Evolutionary conservation across 2,888 invertebrate genomes (phyloP).

Genomic region (Matsumyia berberina): DNA sequence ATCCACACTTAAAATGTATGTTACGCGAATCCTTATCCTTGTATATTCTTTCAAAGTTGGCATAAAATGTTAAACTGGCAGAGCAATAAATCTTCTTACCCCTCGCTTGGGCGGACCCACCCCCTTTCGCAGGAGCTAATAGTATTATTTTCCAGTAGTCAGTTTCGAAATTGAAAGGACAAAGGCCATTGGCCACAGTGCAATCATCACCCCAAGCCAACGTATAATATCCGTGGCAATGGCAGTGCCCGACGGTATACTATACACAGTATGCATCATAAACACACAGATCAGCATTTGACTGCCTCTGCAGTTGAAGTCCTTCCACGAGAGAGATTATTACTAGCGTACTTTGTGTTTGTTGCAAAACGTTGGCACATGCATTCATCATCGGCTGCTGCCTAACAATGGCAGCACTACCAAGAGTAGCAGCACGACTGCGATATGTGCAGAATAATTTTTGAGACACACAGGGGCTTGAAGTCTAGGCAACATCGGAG

Average conservation of each 20-base stretch:
- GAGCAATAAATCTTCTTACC: slow-evolving; percentile 63
- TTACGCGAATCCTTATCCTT: slow-evolving; percentile 59
- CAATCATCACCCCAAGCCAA: slow-evolving; percentile 71
- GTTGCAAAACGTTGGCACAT: slow-evolving; percentile 74
- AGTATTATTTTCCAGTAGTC: slow-evolving; percentile 67
- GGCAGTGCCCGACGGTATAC: slow-evolving; percentile 16
- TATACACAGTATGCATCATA: slow-evolving; percentile 20
- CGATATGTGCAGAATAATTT: slow-evolving; percentile 51
- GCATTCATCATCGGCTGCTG: slow-evolving; percentile 67
- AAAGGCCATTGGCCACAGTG: slow-evolving; percentile 69
- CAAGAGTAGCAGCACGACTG: slow-evolving; percentile 26
- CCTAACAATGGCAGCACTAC: slow-evolving; percentile 26
- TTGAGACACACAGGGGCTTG: slow-evolving; percentile 30
- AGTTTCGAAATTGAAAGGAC: slow-evolving; percentile 73
- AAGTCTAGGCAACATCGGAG: slow-evolving; percentile 40
- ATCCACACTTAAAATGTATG: too few species aligned
- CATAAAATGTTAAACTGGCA: slow-evolving; percentile 44
- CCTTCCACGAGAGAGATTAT: slow-evolving; percentile 69
- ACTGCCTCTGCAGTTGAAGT: slow-evolving; percentile 37
- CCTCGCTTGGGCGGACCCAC: not conserved
- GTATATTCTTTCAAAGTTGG: slow-evolving; percentile 55
- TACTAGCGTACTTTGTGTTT: slow-evolving; percentile 72
- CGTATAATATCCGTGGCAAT: slow-evolving; percentile 62
- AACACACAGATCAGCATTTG: slow-evolving; percentile 5
- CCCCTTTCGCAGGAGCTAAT: slow-evolving; percentile 52